Conservation (phyloP, 64 coral and sea anemone species). For the Actinia tenebrosa region DNA sequence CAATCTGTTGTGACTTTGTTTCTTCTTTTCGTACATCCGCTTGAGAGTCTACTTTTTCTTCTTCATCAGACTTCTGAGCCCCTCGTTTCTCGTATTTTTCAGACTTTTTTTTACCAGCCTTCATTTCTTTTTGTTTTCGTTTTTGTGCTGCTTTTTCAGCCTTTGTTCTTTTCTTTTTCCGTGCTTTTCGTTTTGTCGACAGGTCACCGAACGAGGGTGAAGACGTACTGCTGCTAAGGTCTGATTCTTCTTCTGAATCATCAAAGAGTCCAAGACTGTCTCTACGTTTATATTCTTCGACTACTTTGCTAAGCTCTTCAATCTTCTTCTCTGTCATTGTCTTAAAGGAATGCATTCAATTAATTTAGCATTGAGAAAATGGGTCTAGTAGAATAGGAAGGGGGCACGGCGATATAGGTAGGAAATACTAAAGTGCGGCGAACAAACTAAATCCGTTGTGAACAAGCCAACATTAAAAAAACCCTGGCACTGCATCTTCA, state of each 20-base stretch:
- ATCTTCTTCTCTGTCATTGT: constrained; percentile 9
- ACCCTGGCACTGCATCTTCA: too few species aligned
- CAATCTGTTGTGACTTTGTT: too few species aligned
- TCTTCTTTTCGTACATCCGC: background rate
- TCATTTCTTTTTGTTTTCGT: constrained; percentile 10
- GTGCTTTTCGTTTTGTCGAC: background rate
- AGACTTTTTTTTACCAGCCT: background rate
- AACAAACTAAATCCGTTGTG: too few species aligned
- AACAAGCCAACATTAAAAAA: too few species aligned
- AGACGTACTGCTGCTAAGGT: constrained; percentile 3
- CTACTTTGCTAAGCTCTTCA: constrained; percentile 36
- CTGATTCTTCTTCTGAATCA: constrained; percentile 26
- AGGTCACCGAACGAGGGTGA: constrained; percentile 21
- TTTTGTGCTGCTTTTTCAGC: background rate
- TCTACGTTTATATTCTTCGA: constrained; percentile 74
- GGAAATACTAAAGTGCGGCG: too few species aligned
- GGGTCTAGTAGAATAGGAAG: too few species aligned
- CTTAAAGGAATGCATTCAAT: background rate
- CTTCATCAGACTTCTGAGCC: background rate
- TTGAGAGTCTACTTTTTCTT: background rate
- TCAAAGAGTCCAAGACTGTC: constrained; percentile 65
- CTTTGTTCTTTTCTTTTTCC: background rate
- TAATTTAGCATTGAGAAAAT: too few species aligned
- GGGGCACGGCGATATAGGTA: too few species aligned
- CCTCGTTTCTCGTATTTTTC: background rate